phyloP scores from a whole-genome alignment of 2,888 invertebrate genomes.

The Phalera bucephala region DNA sequence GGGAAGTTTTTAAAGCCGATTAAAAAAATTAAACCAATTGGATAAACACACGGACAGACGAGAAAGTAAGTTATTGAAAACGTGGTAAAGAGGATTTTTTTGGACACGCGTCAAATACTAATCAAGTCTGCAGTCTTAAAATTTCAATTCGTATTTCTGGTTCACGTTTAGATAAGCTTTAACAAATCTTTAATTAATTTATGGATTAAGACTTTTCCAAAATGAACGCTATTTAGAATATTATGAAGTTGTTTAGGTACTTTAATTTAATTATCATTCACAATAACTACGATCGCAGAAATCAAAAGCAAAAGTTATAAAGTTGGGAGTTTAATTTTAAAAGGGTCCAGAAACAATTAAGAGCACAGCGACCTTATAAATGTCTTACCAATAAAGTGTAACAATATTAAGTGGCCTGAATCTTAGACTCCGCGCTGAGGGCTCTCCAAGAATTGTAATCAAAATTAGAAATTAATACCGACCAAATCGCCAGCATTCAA shows the following conservation, averaged over 20 bases:
- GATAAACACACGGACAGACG: too few relatives aligned
- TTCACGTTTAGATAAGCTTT: too few relatives aligned
- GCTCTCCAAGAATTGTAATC: conserved; percentile 29
- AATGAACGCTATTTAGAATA: neutral
- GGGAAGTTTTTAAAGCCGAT: too few relatives aligned
- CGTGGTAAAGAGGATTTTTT: too few relatives aligned
- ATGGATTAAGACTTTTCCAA: conserved; percentile 3
- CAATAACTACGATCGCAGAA: neutral
- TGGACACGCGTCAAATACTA: too few relatives aligned
- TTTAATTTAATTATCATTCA: conserved; percentile 1
- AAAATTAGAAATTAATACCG: conserved; percentile 38
- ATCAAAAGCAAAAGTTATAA: conserved; percentile 1
- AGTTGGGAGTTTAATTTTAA: conserved; percentile 3
- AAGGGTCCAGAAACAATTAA: conserved; percentile 28
- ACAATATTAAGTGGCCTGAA: conserved; percentile 26
- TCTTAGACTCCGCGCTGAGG: conserved; percentile 10
- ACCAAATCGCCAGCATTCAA: conserved; percentile 26
- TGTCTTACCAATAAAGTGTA: conserved; percentile 27
- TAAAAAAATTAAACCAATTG: too few relatives aligned
- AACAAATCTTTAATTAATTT: too few relatives aligned
- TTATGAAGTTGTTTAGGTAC: neutral
- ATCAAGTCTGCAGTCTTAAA: too few relatives aligned
- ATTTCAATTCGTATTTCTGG: too few relatives aligned
- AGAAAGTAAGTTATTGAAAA: too few relatives aligned
- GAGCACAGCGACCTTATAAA: conserved; percentile 22